Percentiles rank a stretch among this genome's conserved stretches.
These are phyloP conservation scores for Propithecus coquereli DNA, from an alignment of 2,113 vertebrate genomes.

Conservation along the genomic window DNA sequence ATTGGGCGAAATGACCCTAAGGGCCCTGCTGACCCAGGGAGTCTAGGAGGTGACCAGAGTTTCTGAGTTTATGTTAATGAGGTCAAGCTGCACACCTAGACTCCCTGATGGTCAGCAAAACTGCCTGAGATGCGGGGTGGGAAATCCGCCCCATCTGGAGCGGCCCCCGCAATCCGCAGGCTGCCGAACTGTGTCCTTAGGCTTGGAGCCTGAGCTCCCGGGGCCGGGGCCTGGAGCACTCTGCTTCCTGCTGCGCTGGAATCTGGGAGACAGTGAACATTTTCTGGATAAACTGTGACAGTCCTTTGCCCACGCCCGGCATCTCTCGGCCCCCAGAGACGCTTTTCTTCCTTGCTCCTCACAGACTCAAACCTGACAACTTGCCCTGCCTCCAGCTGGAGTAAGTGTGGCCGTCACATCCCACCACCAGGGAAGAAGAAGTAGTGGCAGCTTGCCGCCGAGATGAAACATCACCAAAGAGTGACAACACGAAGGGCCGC, in stretches of 20 bases:
- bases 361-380: neutral
- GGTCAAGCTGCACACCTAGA: neutral
- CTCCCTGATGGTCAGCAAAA: fast-evolving
- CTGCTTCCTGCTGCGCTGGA: neutral
- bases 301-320: fast-evolving
- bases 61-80: neutral
- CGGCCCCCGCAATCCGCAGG: neutral
- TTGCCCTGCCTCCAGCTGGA: neutral
- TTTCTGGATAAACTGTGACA: fast-evolving
- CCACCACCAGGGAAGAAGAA: neutral
- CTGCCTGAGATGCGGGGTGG: fast-evolving
- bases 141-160: fast-evolving
- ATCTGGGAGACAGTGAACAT: fast-evolving
- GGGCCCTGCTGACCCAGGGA: neutral
- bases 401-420: neutral
- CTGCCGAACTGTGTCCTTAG: no score
- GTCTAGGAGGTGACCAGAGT: neutral
- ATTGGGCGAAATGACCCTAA: neutral
- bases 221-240: fast-evolving
- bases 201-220: fast-evolving
- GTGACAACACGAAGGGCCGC: fast-evolving
- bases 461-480: fast-evolving
- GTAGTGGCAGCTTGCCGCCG: fast-evolving
- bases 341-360: neutral
- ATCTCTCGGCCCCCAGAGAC: neutral